Evolutionary conservation across 2,797 vertebrate genomes (phyloP).

Genomic region (Danio aesculapii): DNA sequence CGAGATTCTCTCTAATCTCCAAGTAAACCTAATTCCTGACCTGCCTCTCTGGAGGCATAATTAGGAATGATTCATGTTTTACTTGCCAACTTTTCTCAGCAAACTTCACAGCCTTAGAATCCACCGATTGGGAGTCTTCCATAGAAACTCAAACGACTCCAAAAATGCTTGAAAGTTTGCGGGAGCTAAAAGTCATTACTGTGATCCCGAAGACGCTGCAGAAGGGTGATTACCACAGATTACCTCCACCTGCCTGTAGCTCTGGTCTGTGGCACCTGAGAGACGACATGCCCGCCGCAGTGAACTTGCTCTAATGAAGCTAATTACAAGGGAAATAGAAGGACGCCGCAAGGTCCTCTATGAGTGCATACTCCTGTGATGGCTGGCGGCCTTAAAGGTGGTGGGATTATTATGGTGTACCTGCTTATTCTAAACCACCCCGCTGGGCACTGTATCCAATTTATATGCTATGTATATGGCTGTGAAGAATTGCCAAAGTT

Average conservation of each 20-base stretch:
- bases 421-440: conserved; percentile 28
- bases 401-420: background rate
- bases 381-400: background rate
- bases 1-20: conserved; percentile 10
- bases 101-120: conserved; percentile 37
- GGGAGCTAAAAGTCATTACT: conserved; percentile 37
- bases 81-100: conserved; percentile 38
- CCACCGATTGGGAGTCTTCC: conserved; percentile 15
- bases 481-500: background rate
- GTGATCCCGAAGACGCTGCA: conserved; percentile 22
- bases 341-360: background rate
- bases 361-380: background rate
- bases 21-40: conserved; percentile 42
- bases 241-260: conserved; percentile 58
- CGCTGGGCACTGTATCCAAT: background rate
- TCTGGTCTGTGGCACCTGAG: conserved; percentile 51
- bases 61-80: conserved; percentile 50
- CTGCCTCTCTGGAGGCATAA: conserved; percentile 52
- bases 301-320: conserved; percentile 58
- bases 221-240: conserved; percentile 65
- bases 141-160: conserved; percentile 22
- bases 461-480: background rate
- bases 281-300: conserved; percentile 30
- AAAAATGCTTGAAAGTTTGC: conserved; percentile 45
- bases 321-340: conserved; percentile 60